Conservation (phyloP, 2,797 vertebrate genomes). For the Salarias fasciatus region DNA sequence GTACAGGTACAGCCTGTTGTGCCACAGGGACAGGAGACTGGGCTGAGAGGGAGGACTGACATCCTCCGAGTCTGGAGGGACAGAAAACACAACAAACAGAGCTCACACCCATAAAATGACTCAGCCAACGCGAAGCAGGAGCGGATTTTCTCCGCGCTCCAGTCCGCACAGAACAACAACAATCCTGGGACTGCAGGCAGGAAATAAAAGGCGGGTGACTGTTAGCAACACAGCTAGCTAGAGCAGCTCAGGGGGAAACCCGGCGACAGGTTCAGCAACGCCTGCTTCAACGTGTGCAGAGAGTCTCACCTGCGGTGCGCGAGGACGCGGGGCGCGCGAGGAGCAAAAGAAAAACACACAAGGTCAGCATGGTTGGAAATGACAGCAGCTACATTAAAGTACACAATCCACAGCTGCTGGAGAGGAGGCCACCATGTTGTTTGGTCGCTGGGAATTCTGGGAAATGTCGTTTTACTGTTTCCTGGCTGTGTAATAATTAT, state of each 20-base stretch:
- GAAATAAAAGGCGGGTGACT: too few species aligned
- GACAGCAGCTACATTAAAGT: background rate
- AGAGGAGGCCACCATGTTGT: conserved; percentile 51
- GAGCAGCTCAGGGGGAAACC: too few species aligned
- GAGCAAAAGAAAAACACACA: background rate
- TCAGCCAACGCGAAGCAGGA: too few species aligned
- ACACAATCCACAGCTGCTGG: conserved; percentile 11
- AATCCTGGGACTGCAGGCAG: too few species aligned
- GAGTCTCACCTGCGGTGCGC: conserved; percentile 55
- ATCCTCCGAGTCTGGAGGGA: conserved; percentile 56
- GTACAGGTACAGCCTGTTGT: conserved; percentile 89
- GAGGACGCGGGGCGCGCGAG: background rate
- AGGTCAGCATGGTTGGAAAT: conserved; percentile 36
- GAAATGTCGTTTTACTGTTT: conserved; percentile 53
- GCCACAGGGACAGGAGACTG: conserved; percentile 83
- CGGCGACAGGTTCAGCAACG: too few species aligned
- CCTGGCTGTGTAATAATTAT: too few species aligned
- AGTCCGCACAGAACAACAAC: too few species aligned
- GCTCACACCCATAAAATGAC: too few species aligned
- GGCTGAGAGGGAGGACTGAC: conserved; percentile 61
- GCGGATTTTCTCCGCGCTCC: too few species aligned
- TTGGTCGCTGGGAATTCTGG: conserved; percentile 57
- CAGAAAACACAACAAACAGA: too few species aligned
- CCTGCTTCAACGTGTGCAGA: background rate
- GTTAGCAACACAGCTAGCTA: too few species aligned